These are phyloP conservation scores for Anarhynchus alexandrinus DNA, from an alignment of 2,113 vertebrate genomes.

Conservation along the genomic window DNA sequence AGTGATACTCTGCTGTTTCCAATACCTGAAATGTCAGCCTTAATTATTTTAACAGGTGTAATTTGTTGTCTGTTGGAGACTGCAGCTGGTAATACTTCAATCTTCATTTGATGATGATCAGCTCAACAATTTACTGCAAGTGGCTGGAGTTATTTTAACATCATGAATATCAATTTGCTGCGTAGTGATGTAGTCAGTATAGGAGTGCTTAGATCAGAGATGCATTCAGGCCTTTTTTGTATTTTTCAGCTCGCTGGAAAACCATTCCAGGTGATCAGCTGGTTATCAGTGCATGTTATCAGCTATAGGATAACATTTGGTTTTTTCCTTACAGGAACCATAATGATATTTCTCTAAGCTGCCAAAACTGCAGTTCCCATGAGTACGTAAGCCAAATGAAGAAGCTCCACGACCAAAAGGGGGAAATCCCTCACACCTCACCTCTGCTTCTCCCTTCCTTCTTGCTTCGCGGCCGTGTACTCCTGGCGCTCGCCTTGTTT, in stretches of 20 bases:
- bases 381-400: neutral
- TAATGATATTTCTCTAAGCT: neutral
- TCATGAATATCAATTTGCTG: neutral
- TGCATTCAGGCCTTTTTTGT: neutral
- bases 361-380: neutral
- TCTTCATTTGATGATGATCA: neutral
- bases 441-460: neutral
- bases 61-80: neutral
- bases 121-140: neutral
- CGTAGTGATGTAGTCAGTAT: neutral
- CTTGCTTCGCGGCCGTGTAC: accelerated
- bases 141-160: neutral
- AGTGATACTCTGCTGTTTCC: neutral
- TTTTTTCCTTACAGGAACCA: neutral
- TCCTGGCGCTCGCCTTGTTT: accelerated
- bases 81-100: neutral
- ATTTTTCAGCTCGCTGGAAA: neutral
- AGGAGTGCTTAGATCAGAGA: neutral
- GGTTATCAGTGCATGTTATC: neutral
- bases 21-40: neutral
- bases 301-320: neutral
- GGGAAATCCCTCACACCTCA: neutral
- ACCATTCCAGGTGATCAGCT: neutral
- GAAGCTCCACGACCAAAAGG: neutral
- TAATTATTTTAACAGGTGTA: neutral